Evolutionary conservation across 2,113 vertebrate species (phyloP), one percentile per base, ranked within the genome.

Genomic region (Canis aureus): DNA sequence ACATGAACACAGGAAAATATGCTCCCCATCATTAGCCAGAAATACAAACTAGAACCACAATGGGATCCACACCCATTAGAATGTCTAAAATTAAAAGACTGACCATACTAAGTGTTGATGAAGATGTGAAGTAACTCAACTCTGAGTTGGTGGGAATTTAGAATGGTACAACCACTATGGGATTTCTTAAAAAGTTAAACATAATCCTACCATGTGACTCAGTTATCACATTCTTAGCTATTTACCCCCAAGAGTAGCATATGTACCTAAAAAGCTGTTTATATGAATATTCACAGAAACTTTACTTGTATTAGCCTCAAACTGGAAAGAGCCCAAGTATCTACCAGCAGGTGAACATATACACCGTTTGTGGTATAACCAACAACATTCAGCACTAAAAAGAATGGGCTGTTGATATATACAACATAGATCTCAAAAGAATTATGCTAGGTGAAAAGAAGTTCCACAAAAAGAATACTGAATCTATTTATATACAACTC

Each of bases 261-360:
- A 35, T 55, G 25, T 55, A 74, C 38, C 43, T 62, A 92, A 13
- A 85, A 84, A 59, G 51, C 57, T 11, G 35, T 69, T 22, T 53
- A 86, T 64, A 71, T 89, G 57, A 71, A 89, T 53, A 5, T 94
- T 73, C 13, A 13, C 2, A 95, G 38, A 32, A 81, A 85, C 25
- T 92, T 71, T 79, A 91, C 60, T 79, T 79, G 29, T 69, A 86
- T 69, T 60, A 69, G 81, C 60, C 29, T 38, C 73, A 84, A 95
- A 73, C 49, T 49, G 27, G 35, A 57, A 95, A 87, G 8, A 35
- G 59, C n/a, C 38, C 53, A 79, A 60, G 69, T 92, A 86, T 43
- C 82, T 12, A 95, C 43, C 32, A 64, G n/a, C 17, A 87, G 38
- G 55, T 55, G 53, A 87, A 71, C 8, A 38, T 53, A 38, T 91